Evolutionary conservation across 2,888 invertebrate species (phyloP), one percentile per base, ranked within the genome.

Genomic region (Siphonodentalium dalli): DNA sequence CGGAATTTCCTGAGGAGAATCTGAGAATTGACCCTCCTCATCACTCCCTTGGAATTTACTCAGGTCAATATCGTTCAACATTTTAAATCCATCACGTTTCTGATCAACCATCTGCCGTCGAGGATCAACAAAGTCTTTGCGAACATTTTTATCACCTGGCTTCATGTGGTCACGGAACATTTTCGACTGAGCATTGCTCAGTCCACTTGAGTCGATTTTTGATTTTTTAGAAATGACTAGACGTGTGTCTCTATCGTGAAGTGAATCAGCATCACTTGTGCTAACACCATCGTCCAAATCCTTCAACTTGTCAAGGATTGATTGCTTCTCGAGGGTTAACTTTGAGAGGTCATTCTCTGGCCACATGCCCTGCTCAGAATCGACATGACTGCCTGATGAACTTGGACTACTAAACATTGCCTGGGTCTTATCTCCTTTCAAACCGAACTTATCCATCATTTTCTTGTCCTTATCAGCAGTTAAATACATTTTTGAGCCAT

Each of bases 311-410:
- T 77, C 70, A 23, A 81, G 60, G 26, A 82, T 61, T 26, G 75
- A 68, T 29, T 72, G 69, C 60, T 79, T 79, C 58, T 79, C 72
- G 47, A 73, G 73, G 50, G 80, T 72, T 41, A 79, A 63, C 52
- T 75, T 71, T 37, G 65, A 58, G 40, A 76, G 59, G 39, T 72
- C 72, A 9, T 66, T 62, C 56, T 74, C 76, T 26, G 68, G 66
- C 48, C 86, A 85, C 71, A 87, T 86, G 66, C 87, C 87, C 29
- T 85, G 86, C 51, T 86, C 86, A 51, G 86, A 69, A 39, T 70
- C 71, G 58, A 69, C 65, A 40, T 66, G 65, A 43, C 68, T 69
- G 60, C 68, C 69, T 26, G 66, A 63, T 28, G 75, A 73, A 49
- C 71, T 69, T 20, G 71, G 70, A 46, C 69, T 71, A 38, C 68